Base-by-base conservation (phyloP, 2,888 invertebrate genomes). In the Parelbella ahira region DNA sequence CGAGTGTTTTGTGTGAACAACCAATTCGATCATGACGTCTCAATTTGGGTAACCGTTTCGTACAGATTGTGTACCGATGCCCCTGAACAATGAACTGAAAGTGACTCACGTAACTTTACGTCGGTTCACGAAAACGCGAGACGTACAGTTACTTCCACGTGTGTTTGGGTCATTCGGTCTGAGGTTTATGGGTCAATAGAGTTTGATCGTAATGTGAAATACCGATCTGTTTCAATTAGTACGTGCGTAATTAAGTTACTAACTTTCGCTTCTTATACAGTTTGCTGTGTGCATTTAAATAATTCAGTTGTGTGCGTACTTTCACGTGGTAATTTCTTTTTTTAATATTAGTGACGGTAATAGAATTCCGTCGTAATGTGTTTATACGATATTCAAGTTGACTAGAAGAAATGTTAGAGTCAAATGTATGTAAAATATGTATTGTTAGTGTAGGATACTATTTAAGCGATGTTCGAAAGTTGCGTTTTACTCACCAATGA, bases 401-500 rank as follows among this genome's bases (percentile, higher is more conserved):
- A n/a, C n/a, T n/a, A n/a, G n/a, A n/a, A n/a, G 11, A 15, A 23
- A 23, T 8, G 8, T 2, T 23, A 28, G 13, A 28, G 13, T 13
- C 7, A 8, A 29, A 15, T 29, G 7, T 29, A 13, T 29, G 28
- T 9, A 6, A 15, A 24, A 20, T 7, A 19, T 11, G 1, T 30
- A n/a, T 7, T 2, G 12, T 4, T 6, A n/a, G n/a, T n/a, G n/a
- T n/a, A n/a, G n/a, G n/a, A n/a, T n/a, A n/a, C n/a, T n/a, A n/a
- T n/a, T 15, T 15, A 4, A 15, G 4, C 15, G 2, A 2, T 4
- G 8, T 12, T 27, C 4, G 6, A 27, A 27, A 28, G 19, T 3
- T 12, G 21, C 3, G 18, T 5, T 29, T 4, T 11, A 89, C 91
- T 92, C 88, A 94, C 96, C 96, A 79, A 96, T 95, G 56, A 96